These are phyloP conservation scores for Pseudopodoces humilis DNA, from an alignment of 2,113 vertebrate species.

Conservation along the genomic window DNA sequence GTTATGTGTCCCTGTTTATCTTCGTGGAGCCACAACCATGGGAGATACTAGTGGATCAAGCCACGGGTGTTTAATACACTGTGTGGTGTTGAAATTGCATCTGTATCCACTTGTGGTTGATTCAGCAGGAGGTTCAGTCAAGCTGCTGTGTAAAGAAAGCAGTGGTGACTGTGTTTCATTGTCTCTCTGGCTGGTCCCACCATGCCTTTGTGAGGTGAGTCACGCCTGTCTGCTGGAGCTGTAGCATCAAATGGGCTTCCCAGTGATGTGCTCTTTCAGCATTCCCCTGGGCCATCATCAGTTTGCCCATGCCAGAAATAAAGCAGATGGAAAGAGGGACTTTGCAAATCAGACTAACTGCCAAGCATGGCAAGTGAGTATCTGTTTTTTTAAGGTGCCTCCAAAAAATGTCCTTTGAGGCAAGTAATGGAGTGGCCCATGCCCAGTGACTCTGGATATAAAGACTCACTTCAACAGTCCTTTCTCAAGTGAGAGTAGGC, in stretches of 20 bases:
- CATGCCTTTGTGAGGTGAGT: fast-evolving
- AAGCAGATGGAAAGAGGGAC: not conserved
- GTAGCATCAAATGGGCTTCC: not conserved
- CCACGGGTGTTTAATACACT: not conserved
- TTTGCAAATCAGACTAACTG: not conserved
- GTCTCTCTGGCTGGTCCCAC: not conserved
- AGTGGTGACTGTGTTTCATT: not conserved
- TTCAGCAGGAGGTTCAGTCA: not conserved
- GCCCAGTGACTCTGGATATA: not conserved
- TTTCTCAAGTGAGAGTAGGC: not conserved
- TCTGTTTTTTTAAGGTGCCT: not conserved
- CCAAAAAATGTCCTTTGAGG: not conserved
- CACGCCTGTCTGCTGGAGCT: not conserved
- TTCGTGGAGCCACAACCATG: fast-evolving
- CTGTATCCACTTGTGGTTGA: not conserved
- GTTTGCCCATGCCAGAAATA: not conserved
- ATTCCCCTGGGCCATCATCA: fast-evolving
- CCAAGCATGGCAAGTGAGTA: not conserved
- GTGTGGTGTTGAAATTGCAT: not conserved
- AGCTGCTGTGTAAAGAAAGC: not conserved
- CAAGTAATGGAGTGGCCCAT: not conserved
- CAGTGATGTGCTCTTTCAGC: not conserved
- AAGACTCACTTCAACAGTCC: not conserved
- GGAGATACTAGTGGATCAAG: not conserved
- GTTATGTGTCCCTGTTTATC: not conserved